These are phyloP conservation scores for Lepidurus couesii DNA, from an alignment of 1,140 invertebrate genomes.

Conservation along the genomic window DNA sequence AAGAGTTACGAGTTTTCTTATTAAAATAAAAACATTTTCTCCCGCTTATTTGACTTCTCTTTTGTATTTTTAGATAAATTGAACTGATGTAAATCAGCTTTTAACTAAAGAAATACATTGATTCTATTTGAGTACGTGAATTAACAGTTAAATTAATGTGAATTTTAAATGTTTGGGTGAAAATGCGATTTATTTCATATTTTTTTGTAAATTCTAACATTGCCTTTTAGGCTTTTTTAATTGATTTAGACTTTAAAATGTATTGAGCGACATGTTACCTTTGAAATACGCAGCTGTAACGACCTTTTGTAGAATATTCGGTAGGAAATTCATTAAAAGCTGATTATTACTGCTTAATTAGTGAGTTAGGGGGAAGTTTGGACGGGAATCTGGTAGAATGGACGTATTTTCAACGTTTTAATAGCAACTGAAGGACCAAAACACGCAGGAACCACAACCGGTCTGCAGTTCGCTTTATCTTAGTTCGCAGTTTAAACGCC, in stretches of 20 bases:
- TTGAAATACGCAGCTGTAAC: not conserved
- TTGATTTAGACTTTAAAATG: not conserved
- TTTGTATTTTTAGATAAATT: not conserved
- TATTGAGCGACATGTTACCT: not conserved
- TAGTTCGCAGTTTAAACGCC: too few relatives aligned
- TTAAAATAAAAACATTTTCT: constrained; percentile 23
- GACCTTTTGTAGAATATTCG: not conserved
- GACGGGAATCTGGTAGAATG: too few relatives aligned
- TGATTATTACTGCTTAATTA: too few relatives aligned
- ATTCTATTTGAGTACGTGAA: not conserved
- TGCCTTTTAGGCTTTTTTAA: not conserved
- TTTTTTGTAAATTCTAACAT: not conserved
- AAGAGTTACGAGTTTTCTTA: not conserved
- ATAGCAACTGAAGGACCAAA: too few relatives aligned
- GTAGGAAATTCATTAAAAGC: constrained; percentile 7
- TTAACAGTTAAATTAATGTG: not conserved
- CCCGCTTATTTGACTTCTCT: constrained; percentile 21
- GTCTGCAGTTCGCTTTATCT: too few relatives aligned
- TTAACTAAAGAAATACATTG: not conserved
- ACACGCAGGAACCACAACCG: too few relatives aligned
- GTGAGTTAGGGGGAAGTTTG: too few relatives aligned
- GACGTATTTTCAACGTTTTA: too few relatives aligned
- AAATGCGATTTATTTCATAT: not conserved
- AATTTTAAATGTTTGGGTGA: not conserved
- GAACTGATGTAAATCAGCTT: not conserved